A percentile compares a stretch with the other conserved stretches of the same genome.
These are phyloP conservation scores for Rhingia campestris DNA, from an alignment of 2,888 invertebrate genomes.

Conservation along the genomic window DNA sequence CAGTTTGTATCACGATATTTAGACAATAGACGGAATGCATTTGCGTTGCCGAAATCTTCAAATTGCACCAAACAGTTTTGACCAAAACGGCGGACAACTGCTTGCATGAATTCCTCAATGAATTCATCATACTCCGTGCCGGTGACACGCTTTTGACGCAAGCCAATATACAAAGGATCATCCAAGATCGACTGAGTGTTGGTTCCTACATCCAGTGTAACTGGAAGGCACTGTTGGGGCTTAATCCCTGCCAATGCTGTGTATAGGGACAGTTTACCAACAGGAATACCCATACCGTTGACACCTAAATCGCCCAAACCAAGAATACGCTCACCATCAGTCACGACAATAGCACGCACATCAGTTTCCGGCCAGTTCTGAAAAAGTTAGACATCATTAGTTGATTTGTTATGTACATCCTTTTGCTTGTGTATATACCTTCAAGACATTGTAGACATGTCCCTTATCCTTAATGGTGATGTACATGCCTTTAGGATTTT, in stretches of 20 bases:
- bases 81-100: conserved; percentile 92
- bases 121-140: conserved; percentile 95
- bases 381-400: conserved; percentile 11
- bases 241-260: conserved; percentile 98
- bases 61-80: conserved; percentile 95
- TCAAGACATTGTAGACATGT: conserved; percentile 95
- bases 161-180: conserved; percentile 97
- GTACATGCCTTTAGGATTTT: conserved; percentile 95
- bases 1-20: conserved; percentile 95
- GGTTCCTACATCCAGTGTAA: conserved; percentile 96
- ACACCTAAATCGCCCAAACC: conserved; percentile 98
- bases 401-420: neutral
- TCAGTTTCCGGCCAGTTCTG: conserved; percentile 91
- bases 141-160: conserved; percentile 91
- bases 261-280: conserved; percentile 98
- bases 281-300: conserved; percentile 99
- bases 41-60: conserved; percentile 99
- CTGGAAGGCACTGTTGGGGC: conserved; percentile 96
- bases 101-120: conserved; percentile 98
- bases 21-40: conserved; percentile 96
- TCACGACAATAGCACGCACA: conserved; percentile 95
- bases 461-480: conserved; percentile 98
- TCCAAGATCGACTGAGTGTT: conserved; percentile 92
- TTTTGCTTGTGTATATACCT: conserved; percentile 85
- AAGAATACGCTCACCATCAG: conserved; percentile 98